phyloP scores from a whole-genome alignment of 2,113 vertebrate species.

The Dicentrarchus labrax region DNA sequence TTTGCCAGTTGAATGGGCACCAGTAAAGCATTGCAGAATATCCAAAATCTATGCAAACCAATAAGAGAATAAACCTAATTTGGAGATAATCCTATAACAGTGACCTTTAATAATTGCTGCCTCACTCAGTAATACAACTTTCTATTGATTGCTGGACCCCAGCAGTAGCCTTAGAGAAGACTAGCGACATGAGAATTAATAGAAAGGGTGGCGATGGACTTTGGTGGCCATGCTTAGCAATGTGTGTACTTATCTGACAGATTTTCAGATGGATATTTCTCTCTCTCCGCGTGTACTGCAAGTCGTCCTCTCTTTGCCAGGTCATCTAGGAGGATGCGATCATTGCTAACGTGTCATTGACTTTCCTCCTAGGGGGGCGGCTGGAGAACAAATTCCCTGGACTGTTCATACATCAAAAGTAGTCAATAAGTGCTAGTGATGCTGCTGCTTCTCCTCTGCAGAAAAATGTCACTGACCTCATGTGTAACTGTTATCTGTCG shows the following conservation, averaged over 20 bases:
- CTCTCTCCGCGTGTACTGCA: not conserved
- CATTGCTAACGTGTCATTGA: conserved; percentile 44
- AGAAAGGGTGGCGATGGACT: not conserved
- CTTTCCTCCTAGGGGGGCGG: conserved; percentile 1
- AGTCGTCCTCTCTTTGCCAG: conserved; percentile 42
- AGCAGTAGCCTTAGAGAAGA: not conserved
- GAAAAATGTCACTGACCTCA: conserved; percentile 49
- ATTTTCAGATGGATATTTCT: conserved; percentile 24
- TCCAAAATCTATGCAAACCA: not conserved
- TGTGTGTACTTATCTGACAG: conserved; percentile 1
- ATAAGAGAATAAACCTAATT: not conserved
- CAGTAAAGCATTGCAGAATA: not conserved
- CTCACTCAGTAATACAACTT: conserved; percentile 6
- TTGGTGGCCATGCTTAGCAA: not conserved
- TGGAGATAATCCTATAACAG: not conserved
- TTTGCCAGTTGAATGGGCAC: not conserved
- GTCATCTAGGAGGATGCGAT: conserved; percentile 52
- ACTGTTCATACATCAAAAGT: conserved; percentile 61
- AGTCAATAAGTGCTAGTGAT: conserved; percentile 52
- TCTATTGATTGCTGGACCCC: conserved; percentile 17
- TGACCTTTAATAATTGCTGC: conserved; percentile 27
- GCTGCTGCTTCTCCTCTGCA: conserved; percentile 41
- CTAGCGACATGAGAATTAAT: not conserved
- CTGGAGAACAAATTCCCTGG: conserved; percentile 23
- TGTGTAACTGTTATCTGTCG: conserved; percentile 31